Base-by-base conservation (phyloP, 2,888 invertebrate species). In the Podotricha telesiphe region DNA sequence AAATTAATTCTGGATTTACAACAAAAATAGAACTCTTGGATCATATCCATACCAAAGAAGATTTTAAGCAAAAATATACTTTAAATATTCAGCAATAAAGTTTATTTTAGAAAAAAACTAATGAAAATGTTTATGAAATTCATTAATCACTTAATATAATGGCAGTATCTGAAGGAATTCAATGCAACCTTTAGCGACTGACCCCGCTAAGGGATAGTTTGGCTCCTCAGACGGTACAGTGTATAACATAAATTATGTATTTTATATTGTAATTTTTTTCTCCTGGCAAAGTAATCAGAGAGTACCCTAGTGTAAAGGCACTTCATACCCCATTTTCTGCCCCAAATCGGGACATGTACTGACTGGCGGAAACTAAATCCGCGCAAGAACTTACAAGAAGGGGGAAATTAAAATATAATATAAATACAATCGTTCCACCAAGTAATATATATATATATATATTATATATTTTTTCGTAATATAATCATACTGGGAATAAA, bases 81-180 rank as follows among this genome's bases (percentile, higher is more conserved):
- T 55, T 47, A 53, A 0, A 10, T 0, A 0, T 17, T n/a, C n/a
- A 0, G 6, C 0, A 6, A 50, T 66, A 68, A 19, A 55, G 56
- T 67, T 8, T 34, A 58, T 58, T 42, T 53, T 47, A n/a, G 17
- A 6, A 10, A n/a, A 37, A 47, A n/a, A 17, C 34, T 47, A 48
- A 45, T 11, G 62, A 53, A 58, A 69, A 70, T 68, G 68, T 64
- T 67, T 72, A 67, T 65, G 68, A 73, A 74, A 75, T 72, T 73
- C 74, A 76, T 76, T 75, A 75, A 76, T 76, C 76, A 76, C 67
- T 67, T 69, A 66, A 55, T 66, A 74, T 73, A 74, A 75, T 75
- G 72, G 73, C 61, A 64, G 69, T 73, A 72, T 74, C 74, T 73
- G 70, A 62, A 59, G 65, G 70, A 71, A 71, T 73, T 67, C 71